These are phyloP conservation scores for Leucophora obtusa DNA, from an alignment of 2,888 invertebrate genomes.

Conservation along the genomic window DNA sequence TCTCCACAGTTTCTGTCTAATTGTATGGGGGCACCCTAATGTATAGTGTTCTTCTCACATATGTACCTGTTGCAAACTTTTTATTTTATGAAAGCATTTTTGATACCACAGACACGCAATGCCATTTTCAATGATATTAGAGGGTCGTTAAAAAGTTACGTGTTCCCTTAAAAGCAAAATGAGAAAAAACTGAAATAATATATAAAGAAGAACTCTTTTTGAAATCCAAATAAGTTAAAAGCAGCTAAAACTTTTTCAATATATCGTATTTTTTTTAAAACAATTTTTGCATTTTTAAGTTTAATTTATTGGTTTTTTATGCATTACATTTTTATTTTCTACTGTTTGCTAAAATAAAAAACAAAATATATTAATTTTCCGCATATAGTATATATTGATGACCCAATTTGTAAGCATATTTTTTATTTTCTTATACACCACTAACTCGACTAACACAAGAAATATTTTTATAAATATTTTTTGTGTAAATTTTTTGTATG, in stretches of 20 bases:
- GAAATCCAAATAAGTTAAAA: background rate
- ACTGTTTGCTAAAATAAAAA: slow-evolving; percentile 1
- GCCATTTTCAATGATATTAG: slow-evolving; percentile 59
- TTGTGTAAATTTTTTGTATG: no score
- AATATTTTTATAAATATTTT: no score
- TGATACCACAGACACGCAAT: slow-evolving; percentile 60
- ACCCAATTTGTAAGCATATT: slow-evolving; percentile 55
- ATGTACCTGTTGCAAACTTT: slow-evolving; percentile 46
- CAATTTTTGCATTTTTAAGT: slow-evolving; percentile 19
- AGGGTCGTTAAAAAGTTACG: slow-evolving; percentile 60
- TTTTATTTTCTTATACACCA: background rate
- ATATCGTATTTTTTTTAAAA: background rate
- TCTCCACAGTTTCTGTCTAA: no score
- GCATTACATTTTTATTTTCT: slow-evolving; percentile 34
- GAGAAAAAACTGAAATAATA: background rate
- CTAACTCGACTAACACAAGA: no score
- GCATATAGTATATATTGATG: slow-evolving; percentile 37
- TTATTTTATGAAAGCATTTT: slow-evolving; percentile 30
- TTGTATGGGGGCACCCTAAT: no score
- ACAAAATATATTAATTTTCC: slow-evolving; percentile 18
- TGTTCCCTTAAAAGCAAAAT: slow-evolving; percentile 44
- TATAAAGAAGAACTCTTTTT: background rate
- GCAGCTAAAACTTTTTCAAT: slow-evolving; percentile 34
- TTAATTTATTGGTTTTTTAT: slow-evolving; percentile 63
- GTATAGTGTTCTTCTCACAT: background rate